phyloP scores from a whole-genome alignment of 23 tunicate genomes.

The Aplidium turbinatum region DNA sequence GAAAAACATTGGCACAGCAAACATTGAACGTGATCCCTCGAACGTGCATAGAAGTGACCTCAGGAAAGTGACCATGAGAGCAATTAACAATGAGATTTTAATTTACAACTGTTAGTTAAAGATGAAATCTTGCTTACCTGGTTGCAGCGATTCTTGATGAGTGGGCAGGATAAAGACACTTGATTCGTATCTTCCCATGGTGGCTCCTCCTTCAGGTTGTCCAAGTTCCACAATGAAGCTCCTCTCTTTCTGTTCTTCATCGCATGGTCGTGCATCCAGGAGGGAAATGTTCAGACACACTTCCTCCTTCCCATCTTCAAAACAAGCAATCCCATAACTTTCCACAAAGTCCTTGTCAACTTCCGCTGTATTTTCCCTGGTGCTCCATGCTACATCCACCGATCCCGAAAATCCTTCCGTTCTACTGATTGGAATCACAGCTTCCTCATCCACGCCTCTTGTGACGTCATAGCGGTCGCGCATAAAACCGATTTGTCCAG shows the following conservation, averaged over 20 bases:
- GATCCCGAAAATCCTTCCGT: conserved; percentile 34
- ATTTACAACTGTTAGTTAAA: too few relatives aligned
- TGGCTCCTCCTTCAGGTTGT: conserved; percentile 49
- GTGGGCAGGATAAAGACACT: conserved; percentile 21
- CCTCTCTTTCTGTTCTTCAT: background rate
- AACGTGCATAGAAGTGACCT: too few relatives aligned
- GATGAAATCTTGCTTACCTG: too few relatives aligned
- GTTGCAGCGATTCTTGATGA: background rate
- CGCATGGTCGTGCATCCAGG: background rate
- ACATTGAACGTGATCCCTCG: too few relatives aligned
- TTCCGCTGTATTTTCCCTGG: conserved; percentile 80
- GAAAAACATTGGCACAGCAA: too few relatives aligned
- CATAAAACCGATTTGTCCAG: conserved; percentile 66
- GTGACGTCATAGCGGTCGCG: conserved; percentile 23
- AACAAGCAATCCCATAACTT: conserved; percentile 33
- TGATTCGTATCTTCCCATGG: conserved; percentile 74
- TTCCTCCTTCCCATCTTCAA: conserved; percentile 61
- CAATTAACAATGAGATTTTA: too few relatives aligned
- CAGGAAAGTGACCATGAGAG: too few relatives aligned
- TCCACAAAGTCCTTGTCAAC: conserved; percentile 73
- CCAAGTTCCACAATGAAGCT: conserved; percentile 87
- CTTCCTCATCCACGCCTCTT: conserved; percentile 37
- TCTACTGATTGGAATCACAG: conserved; percentile 57
- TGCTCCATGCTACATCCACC: conserved; percentile 75
- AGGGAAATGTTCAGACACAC: conserved; percentile 43